These are phyloP conservation scores for Aplodontia rufa DNA, from an alignment of 2,113 vertebrate genomes.

Conservation along the genomic window DNA sequence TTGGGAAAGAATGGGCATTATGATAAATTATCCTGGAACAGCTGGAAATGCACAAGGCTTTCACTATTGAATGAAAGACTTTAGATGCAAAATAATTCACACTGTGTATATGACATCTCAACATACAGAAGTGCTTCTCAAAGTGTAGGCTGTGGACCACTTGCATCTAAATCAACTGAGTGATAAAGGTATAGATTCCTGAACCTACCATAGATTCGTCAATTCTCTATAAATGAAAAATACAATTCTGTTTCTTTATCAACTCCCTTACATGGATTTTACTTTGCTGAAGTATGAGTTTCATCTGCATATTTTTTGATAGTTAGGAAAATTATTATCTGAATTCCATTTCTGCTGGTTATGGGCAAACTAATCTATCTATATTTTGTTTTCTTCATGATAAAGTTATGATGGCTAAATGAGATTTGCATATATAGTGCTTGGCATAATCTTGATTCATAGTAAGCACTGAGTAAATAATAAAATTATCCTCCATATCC, in stretches of 20 bases:
- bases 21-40: neutral
- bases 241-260: neutral
- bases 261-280: neutral
- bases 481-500: neutral
- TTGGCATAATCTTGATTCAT: neutral
- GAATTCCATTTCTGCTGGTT: neutral
- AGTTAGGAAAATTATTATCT: neutral
- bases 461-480: neutral
- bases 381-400: conserved; percentile 2
- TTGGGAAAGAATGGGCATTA: neutral
- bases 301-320: neutral
- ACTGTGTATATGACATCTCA: neutral
- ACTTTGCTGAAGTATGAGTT: neutral
- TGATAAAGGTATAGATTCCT: neutral
- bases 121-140: no score
- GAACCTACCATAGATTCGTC: neutral
- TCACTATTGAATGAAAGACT: neutral
- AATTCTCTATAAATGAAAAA: neutral
- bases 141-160: neutral
- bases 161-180: neutral
- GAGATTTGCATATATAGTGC: neutral
- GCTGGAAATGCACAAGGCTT: neutral
- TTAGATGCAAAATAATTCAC: neutral
- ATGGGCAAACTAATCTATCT: neutral
- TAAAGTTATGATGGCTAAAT: neutral